phyloP scores from a whole-genome alignment of 35 echinoderm and acorn worm species.

The Strongylocentrotus purpuratus region DNA sequence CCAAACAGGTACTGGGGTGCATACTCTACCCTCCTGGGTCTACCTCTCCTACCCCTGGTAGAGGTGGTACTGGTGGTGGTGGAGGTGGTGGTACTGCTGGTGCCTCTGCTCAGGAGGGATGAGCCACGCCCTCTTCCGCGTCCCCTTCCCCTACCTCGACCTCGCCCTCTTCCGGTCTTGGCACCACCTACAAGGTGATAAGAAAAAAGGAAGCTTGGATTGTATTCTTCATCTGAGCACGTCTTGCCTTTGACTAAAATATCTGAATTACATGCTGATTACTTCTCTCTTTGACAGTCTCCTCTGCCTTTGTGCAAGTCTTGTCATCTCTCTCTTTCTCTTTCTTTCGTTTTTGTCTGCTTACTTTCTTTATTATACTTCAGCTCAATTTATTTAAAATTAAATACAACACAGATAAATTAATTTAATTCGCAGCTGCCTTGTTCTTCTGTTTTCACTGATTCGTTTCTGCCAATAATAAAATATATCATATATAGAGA shows the following conservation, averaged over 20 bases:
- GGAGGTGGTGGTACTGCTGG: constrained; percentile 18
- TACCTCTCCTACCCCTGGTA: constrained; percentile 50
- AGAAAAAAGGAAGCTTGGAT: background rate
- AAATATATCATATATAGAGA: too few species aligned
- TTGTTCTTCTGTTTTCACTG: background rate
- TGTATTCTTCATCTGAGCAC: background rate
- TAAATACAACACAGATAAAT: too few species aligned
- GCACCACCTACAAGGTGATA: constrained; percentile 16
- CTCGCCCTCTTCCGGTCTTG: constrained; percentile 20
- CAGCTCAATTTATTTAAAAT: too few species aligned
- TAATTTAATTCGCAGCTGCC: too few species aligned
- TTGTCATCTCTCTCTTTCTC: constrained; percentile 8
- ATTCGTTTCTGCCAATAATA: background rate
- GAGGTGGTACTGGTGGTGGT: background rate
- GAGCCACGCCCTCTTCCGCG: constrained; percentile 45
- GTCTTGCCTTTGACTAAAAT: background rate
- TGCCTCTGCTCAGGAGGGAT: background rate
- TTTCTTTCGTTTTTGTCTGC: background rate
- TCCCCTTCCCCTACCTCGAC: constrained; percentile 37
- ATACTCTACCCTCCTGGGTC: constrained; percentile 53
- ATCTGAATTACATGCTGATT: background rate
- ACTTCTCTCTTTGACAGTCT: background rate
- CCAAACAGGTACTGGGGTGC: constrained; percentile 48
- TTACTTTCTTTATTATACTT: background rate
- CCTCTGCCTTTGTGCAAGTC: background rate